Percentiles rank a stretch among this genome's conserved stretches.
Conservation (phyloP, 2,888 invertebrate genomes). For the Ophonus ardosiacus region DNA sequence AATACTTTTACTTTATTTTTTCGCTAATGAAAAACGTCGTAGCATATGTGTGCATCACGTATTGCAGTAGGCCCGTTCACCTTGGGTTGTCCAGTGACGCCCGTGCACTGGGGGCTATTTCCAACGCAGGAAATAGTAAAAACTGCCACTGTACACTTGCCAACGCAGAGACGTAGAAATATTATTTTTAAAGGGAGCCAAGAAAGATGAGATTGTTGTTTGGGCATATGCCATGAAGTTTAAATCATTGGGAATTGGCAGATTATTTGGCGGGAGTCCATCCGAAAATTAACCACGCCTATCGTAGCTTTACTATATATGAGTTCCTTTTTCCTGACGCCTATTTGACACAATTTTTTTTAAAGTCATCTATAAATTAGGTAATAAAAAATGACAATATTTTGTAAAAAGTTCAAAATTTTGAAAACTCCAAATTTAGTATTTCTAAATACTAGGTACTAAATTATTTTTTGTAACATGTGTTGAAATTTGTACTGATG, state of each 20-base stretch:
- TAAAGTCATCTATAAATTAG: no score
- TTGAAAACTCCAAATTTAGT: no score
- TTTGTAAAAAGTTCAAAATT: no score
- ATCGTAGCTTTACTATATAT: neutral
- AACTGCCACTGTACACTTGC: constrained; percentile 9
- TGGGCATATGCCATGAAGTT: neutral
- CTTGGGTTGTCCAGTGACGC: constrained; percentile 31
- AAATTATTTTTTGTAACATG: no score
- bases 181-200: neutral
- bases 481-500: no score
- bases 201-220: neutral
- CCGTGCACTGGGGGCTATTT: constrained; percentile 33
- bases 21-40: neutral
- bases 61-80: constrained; percentile 38
- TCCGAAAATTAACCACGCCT: no score
- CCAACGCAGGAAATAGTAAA: constrained; percentile 36
- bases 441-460: no score
- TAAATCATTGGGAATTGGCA: neutral
- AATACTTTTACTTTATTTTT: neutral
- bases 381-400: no score
- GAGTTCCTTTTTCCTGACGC: neutral
- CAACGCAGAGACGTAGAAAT: neutral
- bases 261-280: no score
- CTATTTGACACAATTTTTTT: no score
- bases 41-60: constrained; percentile 41